Evolutionary conservation across 2,888 invertebrate species (phyloP), one percentile per base, ranked within the genome.

Genomic region (Plemyria rubiginata): DNA sequence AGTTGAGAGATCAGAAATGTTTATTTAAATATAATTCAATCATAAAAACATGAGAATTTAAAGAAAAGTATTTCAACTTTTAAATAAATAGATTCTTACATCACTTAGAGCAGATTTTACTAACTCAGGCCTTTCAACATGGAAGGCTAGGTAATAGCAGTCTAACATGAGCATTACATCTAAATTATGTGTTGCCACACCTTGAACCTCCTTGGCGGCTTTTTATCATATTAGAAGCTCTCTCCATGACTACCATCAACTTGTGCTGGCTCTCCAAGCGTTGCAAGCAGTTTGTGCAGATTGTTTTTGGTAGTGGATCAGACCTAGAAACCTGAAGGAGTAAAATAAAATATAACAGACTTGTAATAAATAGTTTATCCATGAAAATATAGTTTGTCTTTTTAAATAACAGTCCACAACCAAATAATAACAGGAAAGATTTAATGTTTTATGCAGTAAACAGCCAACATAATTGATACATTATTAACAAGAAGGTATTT

Each of bases 221-320:
- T 75, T 90, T 90, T 56, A 93, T 72, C 74, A 90, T 82, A 68
- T 83, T 83, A 32, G 91, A 86, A 54, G 92, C 89, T 65, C 87
- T 86, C 72, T 92, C 91, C 75, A 93, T 92, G 46, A 89, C 86
- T 85, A 88, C 80, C 64, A 92, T 90, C 66, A 93, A 74, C 67
- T 82, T 87, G 71, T 94, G 94, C 72, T 94, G 94, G 70, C 86
- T 87, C 76, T 94, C 94, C 70, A 95, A 88, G 66, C 94, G 91
- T 63, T 93, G 92, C 73, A 95, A 84, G 76, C 95, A 95, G 52
- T 89, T 90, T 76, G 93, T 93, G 78, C 95, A 95, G 58, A 95
- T 94, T 36, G 96, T 96, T 90, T 96, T 96, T 48, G 96, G 96
- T 66, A 96, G 84, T 55, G 95, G 94, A 84, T 95, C 95, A 70